Percentiles rank a stretch among this genome's conserved stretches.
Evolutionary conservation across 2,113 vertebrate genomes (phyloP).

Genomic region (Lota lota): DNA sequence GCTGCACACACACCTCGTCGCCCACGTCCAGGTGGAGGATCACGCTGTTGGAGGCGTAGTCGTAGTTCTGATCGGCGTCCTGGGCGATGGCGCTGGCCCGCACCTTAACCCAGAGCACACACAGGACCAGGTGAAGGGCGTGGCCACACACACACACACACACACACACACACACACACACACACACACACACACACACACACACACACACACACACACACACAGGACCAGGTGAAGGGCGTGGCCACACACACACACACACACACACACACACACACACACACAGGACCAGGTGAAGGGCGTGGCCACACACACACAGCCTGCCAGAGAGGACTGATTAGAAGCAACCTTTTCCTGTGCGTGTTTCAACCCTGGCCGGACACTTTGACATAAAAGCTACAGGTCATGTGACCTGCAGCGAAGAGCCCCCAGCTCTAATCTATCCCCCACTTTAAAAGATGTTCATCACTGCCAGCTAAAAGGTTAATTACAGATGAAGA

Average conservation of each 20-base stretch:
- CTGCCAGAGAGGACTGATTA: neutral
- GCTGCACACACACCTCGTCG: constrained; percentile 88
- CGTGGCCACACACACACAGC: too few relatives aligned
- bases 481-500: constrained; percentile 29
- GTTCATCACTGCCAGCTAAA: constrained; percentile 21
- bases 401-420: neutral
- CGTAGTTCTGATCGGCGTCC: constrained; percentile 85
- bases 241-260: too few relatives aligned
- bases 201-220: too few relatives aligned
- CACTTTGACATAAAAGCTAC: neutral
- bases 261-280: too few relatives aligned
- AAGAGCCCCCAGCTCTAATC: constrained; percentile 15
- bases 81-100: constrained; percentile 84
- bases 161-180: too few relatives aligned
- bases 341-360: neutral
- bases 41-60: constrained; percentile 90
- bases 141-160: too few relatives aligned
- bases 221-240: too few relatives aligned
- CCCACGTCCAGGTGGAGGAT: constrained; percentile 90
- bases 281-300: neutral
- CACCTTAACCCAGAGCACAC: constrained; percentile 65
- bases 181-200: too few relatives aligned
- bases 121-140: neutral
- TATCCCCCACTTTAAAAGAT: constrained; percentile 7
- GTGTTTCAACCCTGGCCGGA: neutral